A percentile compares a stretch with the other conserved stretches of the same genome.
Conservation (phyloP, 64 coral and sea anemone species). For the Acropora yongei region DNA sequence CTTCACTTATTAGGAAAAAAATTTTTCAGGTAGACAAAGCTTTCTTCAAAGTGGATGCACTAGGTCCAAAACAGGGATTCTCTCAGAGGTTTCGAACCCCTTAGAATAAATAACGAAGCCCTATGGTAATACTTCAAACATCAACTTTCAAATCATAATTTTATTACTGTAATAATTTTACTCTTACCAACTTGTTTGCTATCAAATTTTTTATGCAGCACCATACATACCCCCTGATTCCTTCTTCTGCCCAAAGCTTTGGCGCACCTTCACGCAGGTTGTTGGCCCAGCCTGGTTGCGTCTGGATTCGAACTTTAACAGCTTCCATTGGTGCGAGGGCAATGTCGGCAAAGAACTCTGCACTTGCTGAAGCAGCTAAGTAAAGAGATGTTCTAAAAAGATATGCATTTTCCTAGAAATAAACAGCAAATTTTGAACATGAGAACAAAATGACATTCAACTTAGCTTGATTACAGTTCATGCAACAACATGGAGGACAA, state of each 20-base stretch:
- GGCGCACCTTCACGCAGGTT: conserved; percentile 87
- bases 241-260: conserved; percentile 81
- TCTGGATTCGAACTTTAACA: conserved; percentile 96
- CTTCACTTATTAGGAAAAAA: no score
- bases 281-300: conserved; percentile 95
- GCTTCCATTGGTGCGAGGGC: conserved; percentile 97
- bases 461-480: no score
- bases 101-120: no score
- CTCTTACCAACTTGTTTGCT: no score
- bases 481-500: no score
- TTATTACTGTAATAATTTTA: no score
- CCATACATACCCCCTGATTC: conserved; percentile 84
- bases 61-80: no score
- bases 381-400: conserved; percentile 91
- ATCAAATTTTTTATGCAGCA: neutral
- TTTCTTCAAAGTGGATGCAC: no score
- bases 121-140: no score
- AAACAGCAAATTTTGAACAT: neutral
- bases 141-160: no score
- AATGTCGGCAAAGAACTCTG: conserved; percentile 99
- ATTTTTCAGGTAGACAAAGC: no score
- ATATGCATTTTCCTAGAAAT: conserved; percentile 85
- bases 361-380: conserved; percentile 94
- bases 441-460: neutral
- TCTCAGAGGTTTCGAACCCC: no score